Conservation (phyloP, 2,113 vertebrate species). For the Lates calcarifer region DNA sequence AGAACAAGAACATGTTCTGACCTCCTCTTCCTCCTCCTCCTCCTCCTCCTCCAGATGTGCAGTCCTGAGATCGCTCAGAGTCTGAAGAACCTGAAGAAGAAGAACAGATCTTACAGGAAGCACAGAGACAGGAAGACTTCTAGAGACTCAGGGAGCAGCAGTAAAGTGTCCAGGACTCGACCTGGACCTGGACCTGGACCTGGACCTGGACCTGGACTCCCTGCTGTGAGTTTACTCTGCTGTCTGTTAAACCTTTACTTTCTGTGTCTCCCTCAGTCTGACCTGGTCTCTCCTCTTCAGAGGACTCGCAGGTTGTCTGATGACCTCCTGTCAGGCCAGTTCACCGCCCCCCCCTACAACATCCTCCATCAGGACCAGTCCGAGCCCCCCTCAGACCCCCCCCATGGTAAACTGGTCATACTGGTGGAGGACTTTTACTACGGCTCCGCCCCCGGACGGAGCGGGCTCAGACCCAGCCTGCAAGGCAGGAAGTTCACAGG, state of each 20-base stretch:
- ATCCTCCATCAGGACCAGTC: background rate
- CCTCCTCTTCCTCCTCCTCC: background rate
- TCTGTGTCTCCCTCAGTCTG: constrained; percentile 36
- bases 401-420: constrained; percentile 66
- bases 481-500: accelerated
- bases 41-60: constrained; percentile 57
- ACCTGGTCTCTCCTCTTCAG: background rate
- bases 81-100: constrained; percentile 55
- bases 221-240: constrained; percentile 43
- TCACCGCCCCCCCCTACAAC: background rate
- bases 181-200: too few relatives aligned
- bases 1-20: too few relatives aligned
- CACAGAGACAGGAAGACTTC: background rate
- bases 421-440: constrained; percentile 79
- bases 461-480: accelerated
- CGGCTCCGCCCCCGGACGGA: constrained; percentile 17
- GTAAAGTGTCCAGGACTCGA: background rate
- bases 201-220: background rate
- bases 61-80: constrained; percentile 45
- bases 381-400: accelerated
- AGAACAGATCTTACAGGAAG: background rate
- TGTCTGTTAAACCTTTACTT: background rate
- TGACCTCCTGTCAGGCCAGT: constrained; percentile 6
- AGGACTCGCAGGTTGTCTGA: background rate
- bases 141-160: constrained; percentile 3